Conservation (phyloP, 2,888 invertebrate species). For the Orthosia incerta region DNA sequence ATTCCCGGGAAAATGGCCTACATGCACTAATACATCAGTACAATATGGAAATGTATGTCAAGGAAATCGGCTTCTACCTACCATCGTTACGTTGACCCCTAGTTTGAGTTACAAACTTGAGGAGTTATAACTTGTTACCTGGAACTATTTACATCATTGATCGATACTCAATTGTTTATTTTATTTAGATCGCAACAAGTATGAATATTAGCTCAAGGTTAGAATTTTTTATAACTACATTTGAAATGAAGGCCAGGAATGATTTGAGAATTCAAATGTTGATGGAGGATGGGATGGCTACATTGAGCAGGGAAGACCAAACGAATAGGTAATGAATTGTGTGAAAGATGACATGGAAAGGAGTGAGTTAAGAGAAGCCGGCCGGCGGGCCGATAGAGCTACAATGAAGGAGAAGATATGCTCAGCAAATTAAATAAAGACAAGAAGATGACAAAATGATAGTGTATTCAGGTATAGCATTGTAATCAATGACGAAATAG, state of each 20-base stretch:
- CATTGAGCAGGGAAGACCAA: too few relatives aligned
- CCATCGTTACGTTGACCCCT: conserved; percentile 49
- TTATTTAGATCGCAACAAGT: conserved; percentile 5
- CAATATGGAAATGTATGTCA: conserved; percentile 34
- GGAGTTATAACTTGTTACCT: conserved; percentile 38
- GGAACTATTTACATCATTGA: conserved; percentile 29
- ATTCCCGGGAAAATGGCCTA: conserved; percentile 23
- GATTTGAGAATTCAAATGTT: background rate
- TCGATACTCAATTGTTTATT: conserved; percentile 36
- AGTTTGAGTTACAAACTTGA: conserved; percentile 34
- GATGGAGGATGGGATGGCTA: background rate
- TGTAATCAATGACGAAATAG: too few relatives aligned
- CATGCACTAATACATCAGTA: conserved; percentile 19
- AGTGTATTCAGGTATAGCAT: background rate
- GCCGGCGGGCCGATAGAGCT: background rate
- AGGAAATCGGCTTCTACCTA: conserved; percentile 57
- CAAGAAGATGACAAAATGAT: conserved; percentile 3
- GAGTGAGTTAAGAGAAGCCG: background rate
- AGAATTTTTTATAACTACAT: background rate
- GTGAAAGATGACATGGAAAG: background rate
- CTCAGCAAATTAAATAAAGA: background rate
- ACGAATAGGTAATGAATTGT: too few relatives aligned
- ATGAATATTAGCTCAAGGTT: conserved; percentile 6
- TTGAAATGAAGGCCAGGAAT: too few relatives aligned
- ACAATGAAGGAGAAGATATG: background rate